These are phyloP conservation scores for Zoanthus sansibaricus DNA, from an alignment of 92 coral and sea anemone species.

Conservation along the genomic window DNA sequence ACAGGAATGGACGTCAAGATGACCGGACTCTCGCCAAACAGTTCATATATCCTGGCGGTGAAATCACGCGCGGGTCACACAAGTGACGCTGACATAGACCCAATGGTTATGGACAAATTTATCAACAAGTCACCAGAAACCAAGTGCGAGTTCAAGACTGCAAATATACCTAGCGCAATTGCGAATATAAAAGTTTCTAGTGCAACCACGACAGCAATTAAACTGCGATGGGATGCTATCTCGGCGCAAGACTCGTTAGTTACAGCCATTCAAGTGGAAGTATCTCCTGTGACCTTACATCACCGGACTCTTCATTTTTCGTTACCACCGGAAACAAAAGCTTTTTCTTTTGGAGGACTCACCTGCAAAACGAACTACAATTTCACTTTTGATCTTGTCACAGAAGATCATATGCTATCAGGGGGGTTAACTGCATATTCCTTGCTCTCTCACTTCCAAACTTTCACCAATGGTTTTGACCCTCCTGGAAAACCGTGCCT, in stretches of 20 bases:
- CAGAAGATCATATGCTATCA: slow-evolving; percentile 34
- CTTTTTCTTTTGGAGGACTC: slow-evolving; percentile 62
- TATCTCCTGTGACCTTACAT: slow-evolving; percentile 25
- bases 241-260: slow-evolving; percentile 15
- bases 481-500: slow-evolving; percentile 60
- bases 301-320: slow-evolving; percentile 10
- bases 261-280: slow-evolving; percentile 40
- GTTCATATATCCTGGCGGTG: slow-evolving; percentile 59
- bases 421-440: background rate
- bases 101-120: slow-evolving; percentile 22
- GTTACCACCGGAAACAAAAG: slow-evolving; percentile 45
- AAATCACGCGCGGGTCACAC: slow-evolving; percentile 74
- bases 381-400: slow-evolving; percentile 45
- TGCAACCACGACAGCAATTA: slow-evolving; percentile 61
- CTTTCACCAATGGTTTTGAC: slow-evolving; percentile 81
- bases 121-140: slow-evolving; percentile 66
- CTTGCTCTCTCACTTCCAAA: slow-evolving; percentile 22
- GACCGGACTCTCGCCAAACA: slow-evolving; percentile 54
- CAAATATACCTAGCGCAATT: slow-evolving; percentile 64
- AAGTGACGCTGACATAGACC: slow-evolving; percentile 53
- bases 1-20: slow-evolving; percentile 56
- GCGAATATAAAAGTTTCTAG: slow-evolving; percentile 55
- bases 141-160: slow-evolving; percentile 60
- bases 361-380: slow-evolving; percentile 64
- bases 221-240: slow-evolving; percentile 72